phyloP scores from a whole-genome alignment of 1,140 invertebrate species.

The Euschistus heros region DNA sequence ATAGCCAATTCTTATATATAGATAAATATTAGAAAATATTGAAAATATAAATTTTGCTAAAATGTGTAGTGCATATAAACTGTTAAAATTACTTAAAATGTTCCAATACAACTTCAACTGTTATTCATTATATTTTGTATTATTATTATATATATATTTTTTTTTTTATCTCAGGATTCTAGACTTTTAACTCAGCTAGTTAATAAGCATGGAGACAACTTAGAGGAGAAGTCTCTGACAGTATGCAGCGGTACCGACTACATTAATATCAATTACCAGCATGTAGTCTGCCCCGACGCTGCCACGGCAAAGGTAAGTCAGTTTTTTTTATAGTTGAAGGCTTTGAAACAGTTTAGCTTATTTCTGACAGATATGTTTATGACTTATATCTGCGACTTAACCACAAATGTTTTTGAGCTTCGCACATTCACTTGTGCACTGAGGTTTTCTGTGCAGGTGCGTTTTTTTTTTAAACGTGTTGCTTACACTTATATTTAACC shows the following conservation, averaged over 20 bases:
- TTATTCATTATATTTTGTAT: too few relatives aligned
- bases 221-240: slow-evolving; percentile 93
- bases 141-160: too few relatives aligned
- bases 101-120: too few relatives aligned
- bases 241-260: slow-evolving; percentile 98
- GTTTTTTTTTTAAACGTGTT: neutral
- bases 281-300: slow-evolving; percentile 86
- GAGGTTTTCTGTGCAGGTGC: neutral
- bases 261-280: slow-evolving; percentile 97
- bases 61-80: too few relatives aligned
- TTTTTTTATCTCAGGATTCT: slow-evolving; percentile 53
- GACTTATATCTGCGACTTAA: slow-evolving; percentile 1
- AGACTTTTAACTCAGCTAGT: slow-evolving; percentile 69
- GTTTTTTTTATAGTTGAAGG: neutral
- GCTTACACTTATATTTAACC: neutral
- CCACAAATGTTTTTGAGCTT: slow-evolving; percentile 1
- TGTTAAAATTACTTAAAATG: too few relatives aligned
- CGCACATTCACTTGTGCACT: slow-evolving; percentile 6
- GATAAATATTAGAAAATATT: too few relatives aligned
- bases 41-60: too few relatives aligned
- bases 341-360: slow-evolving; percentile 1
- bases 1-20: too few relatives aligned
- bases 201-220: slow-evolving; percentile 67
- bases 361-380: neutral
- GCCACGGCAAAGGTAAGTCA: slow-evolving; percentile 76